Percentiles rank a stretch among this genome's conserved stretches.
phyloP scores from a whole-genome alignment of 2,888 invertebrate genomes.

The Coleophora deauratella region DNA sequence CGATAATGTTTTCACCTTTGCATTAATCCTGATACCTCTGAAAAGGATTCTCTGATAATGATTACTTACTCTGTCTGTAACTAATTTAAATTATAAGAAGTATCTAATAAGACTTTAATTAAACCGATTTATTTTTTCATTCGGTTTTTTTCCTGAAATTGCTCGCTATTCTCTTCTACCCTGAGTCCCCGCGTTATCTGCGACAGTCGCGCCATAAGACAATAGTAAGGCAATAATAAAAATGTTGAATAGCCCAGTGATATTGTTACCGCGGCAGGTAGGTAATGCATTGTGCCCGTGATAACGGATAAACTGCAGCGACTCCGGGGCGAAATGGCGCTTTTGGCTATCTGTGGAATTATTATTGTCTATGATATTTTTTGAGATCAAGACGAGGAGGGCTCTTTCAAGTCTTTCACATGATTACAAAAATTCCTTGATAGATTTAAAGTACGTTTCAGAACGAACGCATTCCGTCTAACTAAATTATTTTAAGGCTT shows the following conservation, averaged over 20 bases:
- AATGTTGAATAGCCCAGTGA: constrained; percentile 75
- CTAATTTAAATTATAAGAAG: too few species aligned
- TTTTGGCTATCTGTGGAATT: constrained; percentile 19
- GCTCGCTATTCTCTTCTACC: constrained; percentile 6
- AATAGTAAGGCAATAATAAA: constrained; percentile 74
- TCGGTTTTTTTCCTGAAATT: neutral
- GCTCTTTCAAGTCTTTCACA: too few species aligned
- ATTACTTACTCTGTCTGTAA: too few species aligned
- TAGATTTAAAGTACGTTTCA: too few species aligned
- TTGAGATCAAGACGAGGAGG: constrained; percentile 7
- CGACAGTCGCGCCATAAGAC: constrained; percentile 68
- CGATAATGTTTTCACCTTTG: too few species aligned
- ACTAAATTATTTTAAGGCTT: too few species aligned
- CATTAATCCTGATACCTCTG: too few species aligned
- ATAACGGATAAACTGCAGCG: constrained; percentile 76
- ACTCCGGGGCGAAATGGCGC: constrained; percentile 20
- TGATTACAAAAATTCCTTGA: too few species aligned
- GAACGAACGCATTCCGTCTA: too few species aligned
- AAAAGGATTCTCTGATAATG: too few species aligned
- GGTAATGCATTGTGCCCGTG: constrained; percentile 63
- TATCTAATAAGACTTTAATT: too few species aligned
- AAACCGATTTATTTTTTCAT: too few species aligned
- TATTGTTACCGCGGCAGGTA: constrained; percentile 47
- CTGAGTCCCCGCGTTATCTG: constrained; percentile 51
- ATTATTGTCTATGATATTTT: constrained; percentile 10